These are phyloP conservation scores for Drosophila leontia DNA, from an alignment of 1,140 invertebrate genomes.

Conservation along the genomic window DNA sequence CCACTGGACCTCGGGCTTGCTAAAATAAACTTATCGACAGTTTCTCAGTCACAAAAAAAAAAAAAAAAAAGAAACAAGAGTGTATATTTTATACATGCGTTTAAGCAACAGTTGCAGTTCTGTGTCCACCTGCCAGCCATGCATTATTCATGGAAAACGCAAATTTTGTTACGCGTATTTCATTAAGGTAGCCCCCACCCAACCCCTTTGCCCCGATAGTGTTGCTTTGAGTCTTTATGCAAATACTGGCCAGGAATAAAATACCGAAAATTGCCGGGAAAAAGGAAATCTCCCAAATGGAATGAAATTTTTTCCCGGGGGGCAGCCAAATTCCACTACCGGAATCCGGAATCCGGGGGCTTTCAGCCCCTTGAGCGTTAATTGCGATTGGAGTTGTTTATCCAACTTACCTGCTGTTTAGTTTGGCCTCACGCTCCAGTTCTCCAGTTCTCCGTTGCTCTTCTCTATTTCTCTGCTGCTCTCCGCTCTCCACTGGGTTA, in stretches of 20 bases:
- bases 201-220: slow-evolving; percentile 1
- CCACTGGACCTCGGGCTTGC: not conserved
- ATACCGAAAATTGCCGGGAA: slow-evolving; percentile 9
- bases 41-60: slow-evolving; percentile 15
- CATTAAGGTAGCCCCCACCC: slow-evolving; percentile 30
- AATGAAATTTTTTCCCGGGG: slow-evolving; percentile 21
- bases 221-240: slow-evolving; percentile 41
- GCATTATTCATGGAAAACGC: slow-evolving; percentile 52
- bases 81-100: not conserved
- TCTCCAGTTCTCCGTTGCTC: slow-evolving; percentile 19
- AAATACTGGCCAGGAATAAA: slow-evolving; percentile 30
- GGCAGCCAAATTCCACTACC: not conserved
- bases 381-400: slow-evolving; percentile 64
- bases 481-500: slow-evolving; percentile 10
- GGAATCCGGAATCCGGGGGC: not conserved
- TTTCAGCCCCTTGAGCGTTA: slow-evolving; percentile 46
- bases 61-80: not conserved
- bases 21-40: slow-evolving; percentile 49
- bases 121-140: slow-evolving; percentile 36
- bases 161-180: slow-evolving; percentile 55
- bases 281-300: slow-evolving; percentile 30
- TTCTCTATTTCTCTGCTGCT: slow-evolving; percentile 14
- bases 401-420: slow-evolving; percentile 76
- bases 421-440: slow-evolving; percentile 71
- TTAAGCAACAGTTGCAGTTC: slow-evolving; percentile 39